These are phyloP conservation scores for Arvicanthis niloticus DNA, from an alignment of 2,113 vertebrate species.

Conservation along the genomic window DNA sequence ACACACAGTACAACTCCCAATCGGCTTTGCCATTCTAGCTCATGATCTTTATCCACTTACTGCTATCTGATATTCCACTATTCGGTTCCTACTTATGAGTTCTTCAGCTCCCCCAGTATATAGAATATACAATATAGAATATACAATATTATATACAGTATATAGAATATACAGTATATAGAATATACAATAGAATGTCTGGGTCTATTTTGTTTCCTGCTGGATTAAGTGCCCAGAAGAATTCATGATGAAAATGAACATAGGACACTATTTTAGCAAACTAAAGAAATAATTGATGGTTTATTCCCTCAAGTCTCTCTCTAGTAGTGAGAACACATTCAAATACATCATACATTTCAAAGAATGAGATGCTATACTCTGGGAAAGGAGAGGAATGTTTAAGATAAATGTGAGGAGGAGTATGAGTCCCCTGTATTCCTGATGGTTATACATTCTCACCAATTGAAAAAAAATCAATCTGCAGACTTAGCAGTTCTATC, in stretches of 20 bases:
- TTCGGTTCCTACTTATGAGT: neutral
- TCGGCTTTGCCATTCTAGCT: neutral
- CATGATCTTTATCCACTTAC: neutral
- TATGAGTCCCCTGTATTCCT: neutral
- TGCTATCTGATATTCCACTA: neutral
- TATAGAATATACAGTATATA: too few relatives aligned
- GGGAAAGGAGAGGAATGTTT: neutral
- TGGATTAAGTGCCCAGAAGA: neutral
- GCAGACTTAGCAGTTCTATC: neutral
- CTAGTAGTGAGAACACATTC: neutral
- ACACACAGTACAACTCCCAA: neutral
- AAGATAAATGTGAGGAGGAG: neutral
- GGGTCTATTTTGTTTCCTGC: neutral
- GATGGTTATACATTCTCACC: neutral
- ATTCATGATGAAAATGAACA: neutral
- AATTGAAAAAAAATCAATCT: neutral
- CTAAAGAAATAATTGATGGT: conserved; percentile 14
- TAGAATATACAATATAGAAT: too few relatives aligned
- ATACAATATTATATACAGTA: too few relatives aligned
- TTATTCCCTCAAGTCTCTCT: neutral
- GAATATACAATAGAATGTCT: neutral
- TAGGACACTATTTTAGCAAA: neutral
- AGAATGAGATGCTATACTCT: neutral
- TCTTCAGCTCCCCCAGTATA: neutral
- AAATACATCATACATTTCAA: neutral